Conservation (phyloP, 2,888 invertebrate species). For the Gryllus longicercus region DNA sequence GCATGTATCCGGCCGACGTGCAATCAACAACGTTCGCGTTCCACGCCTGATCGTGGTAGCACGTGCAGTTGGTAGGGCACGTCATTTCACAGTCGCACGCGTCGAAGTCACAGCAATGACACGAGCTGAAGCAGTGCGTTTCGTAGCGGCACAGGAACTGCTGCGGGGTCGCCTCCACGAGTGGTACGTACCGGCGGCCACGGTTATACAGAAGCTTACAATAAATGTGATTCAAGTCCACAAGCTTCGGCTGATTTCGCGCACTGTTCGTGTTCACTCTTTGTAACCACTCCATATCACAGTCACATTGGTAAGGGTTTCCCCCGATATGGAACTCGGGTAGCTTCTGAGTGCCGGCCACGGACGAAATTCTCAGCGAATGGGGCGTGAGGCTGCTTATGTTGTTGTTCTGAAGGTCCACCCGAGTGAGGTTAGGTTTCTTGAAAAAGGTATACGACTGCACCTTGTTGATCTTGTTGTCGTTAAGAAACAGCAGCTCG, state of each 20-base stretch:
- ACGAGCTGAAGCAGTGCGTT: conserved; percentile 79
- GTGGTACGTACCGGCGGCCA: conserved; percentile 67
- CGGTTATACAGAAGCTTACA: conserved; percentile 77
- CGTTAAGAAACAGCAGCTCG: conserved; percentile 72
- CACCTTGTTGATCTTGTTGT: conserved; percentile 77
- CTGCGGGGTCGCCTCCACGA: conserved; percentile 74
- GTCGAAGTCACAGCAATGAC: conserved; percentile 87
- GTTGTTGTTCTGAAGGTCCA: conserved; percentile 77
- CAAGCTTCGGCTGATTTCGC: conserved; percentile 74
- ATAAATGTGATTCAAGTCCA: conserved; percentile 77
- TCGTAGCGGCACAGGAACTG: conserved; percentile 83
- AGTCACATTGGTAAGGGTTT: conserved; percentile 84
- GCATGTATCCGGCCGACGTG: conserved; percentile 65
- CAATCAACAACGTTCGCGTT: conserved; percentile 83
- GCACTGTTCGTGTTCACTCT: conserved; percentile 69
- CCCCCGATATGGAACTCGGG: conserved; percentile 81
- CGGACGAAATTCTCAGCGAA: conserved; percentile 70
- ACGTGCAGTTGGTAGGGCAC: conserved; percentile 81
- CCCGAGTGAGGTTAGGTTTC: conserved; percentile 77
- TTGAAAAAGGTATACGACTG: conserved; percentile 84
- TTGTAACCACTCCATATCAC: conserved; percentile 88
- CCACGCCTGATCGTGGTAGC: conserved; percentile 86
- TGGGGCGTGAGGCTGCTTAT: conserved; percentile 72
- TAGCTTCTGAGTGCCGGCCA: conserved; percentile 66
- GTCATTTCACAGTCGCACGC: conserved; percentile 92